Evolutionary conservation across 2,888 invertebrate genomes (phyloP), one percentile per base, ranked within the genome.

Genomic region (Cerastis rubricosa): DNA sequence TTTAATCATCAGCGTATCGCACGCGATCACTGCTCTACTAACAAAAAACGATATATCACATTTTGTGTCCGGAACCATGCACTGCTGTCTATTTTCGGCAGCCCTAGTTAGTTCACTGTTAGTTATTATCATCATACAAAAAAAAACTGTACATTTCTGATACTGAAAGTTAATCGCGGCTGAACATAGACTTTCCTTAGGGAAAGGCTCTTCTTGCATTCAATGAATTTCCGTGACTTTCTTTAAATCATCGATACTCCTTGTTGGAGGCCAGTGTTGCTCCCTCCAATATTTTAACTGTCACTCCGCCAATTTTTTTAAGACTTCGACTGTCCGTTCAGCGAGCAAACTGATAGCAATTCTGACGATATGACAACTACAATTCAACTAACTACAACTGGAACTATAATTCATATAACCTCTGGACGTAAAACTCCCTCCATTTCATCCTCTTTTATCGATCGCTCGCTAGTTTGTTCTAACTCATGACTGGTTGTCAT

Each of bases 1-100:
- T 86, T 86, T 74, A 78, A 85, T 84, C 82, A 70, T 66, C 64
- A 70, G 68, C 65, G 72, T 71, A 71, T 47, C 67, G 68, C 91
- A 90, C 91, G 90, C 90, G 64, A 86, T 73, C 68, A 66, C 64
- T 75, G 77, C 40, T 79, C 78, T 45, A 73, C 59, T 83, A 51
- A 76, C 66, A 81, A 68, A 86, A 87, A 88, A 74, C 45, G 35
- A 66, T 77, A 71, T 49, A 76, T 80, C 78, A 84, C 49, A 83
- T 69, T 78, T 61, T 71, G 70, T 74, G 78, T 77, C 80, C 89
- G 87, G 87, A 88, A 87, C 82, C 75, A 80, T 35, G 68, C 54
- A 61, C 25, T 25, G 12, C 12, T 74, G 65, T 83, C 74, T 71
- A 14, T 78, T 83, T 79, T 74, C 22, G 73, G 76, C 66, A 86